Evolutionary conservation across 2,113 vertebrate genomes (phyloP), one percentile per base, ranked within the genome.

Genomic region (Vireo altiloquus): DNA sequence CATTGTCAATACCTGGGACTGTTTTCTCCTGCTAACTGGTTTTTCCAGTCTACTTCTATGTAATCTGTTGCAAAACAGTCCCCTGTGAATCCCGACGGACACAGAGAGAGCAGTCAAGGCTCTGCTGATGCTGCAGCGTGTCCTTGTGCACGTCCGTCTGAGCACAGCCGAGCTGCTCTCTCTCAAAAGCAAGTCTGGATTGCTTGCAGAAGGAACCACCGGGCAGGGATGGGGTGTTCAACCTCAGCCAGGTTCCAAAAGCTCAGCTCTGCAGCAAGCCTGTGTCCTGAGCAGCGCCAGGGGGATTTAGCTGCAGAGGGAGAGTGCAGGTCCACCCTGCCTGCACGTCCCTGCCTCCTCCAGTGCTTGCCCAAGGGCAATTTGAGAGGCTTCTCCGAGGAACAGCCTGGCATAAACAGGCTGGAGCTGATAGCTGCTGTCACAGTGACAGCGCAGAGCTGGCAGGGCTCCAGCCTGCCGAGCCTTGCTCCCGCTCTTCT

Each of bases 101-200:
- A 49, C 10, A 0, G 4, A 46, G 60, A 74, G 47, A 74, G 46
- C 46, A 4, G 18, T 11, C 0, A 9, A n/a, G 47, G 64, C 64
- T 42, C 57, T 1, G 3, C 40, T 10, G 3, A 20, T n/a, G n/a
- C 57, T 4, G 0, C 47, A 66, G 63, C 35, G n/a, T 49, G 27
- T 18, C 18, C 11, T 1, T 7, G 1, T 19, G 65, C 60, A 42
- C 0, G 0, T 49, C 44, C 1, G 0, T 5, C 5, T 0, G 7
- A 44, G 40, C 40, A 54, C 30, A 50, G 7, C 46, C 0, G 0
- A 74, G 68, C 8, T 19, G 49, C n/a, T 66, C 63, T 33, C 79
- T n/a, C 30, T 37, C 8, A 17, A 39, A 42, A 54, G 8, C 0
- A 0, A 59, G 35, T 6, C 37, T 39, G 46, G 25, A 35, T 50